These are phyloP conservation scores for Festucalex cinctus DNA, from an alignment of 2,113 vertebrate species.

Conservation along the genomic window DNA sequence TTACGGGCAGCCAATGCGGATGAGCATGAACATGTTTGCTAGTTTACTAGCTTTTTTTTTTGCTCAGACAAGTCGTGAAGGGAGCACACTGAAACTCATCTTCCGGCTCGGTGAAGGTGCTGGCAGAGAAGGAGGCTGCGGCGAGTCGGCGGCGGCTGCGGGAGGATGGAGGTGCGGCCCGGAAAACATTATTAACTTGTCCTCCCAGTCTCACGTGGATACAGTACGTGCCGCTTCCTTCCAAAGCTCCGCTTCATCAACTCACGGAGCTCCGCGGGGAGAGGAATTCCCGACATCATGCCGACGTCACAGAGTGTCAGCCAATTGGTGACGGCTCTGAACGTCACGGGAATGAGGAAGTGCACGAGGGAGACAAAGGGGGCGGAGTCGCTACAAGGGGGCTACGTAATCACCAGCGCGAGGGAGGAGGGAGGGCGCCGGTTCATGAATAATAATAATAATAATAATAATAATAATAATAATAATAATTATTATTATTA, in stretches of 20 bases:
- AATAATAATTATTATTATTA: no score
- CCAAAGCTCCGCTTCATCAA: conserved; percentile 12
- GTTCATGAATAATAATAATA: no score
- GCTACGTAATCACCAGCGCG: neutral
- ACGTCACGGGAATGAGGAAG: conserved; percentile 46
- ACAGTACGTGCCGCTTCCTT: conserved; percentile 36
- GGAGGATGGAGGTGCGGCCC: conserved; percentile 12
- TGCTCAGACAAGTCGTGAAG: conserved; percentile 18
- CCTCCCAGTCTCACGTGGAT: conserved; percentile 47
- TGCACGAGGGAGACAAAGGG: neutral
- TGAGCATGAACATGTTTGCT: conserved; percentile 28
- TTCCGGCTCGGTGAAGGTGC: neutral
- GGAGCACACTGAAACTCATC: conserved; percentile 10
- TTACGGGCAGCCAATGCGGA: conserved; percentile 26
- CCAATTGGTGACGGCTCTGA: conserved; percentile 35
- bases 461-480: no score
- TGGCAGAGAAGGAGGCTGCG: neutral
- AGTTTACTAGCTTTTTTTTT: conserved; percentile 2
- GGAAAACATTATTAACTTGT: conserved; percentile 16
- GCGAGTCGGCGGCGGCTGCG: neutral
- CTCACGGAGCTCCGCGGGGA: conserved; percentile 9
- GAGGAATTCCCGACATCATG: conserved; percentile 61
- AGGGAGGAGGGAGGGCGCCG: neutral
- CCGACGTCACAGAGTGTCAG: conserved; percentile 44
- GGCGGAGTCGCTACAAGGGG: conserved; percentile 7